A percentile compares a stretch with the other conserved stretches of the same genome.
phyloP scores from a whole-genome alignment of 2,888 invertebrate species.

The Drosophila mercatorum region DNA sequence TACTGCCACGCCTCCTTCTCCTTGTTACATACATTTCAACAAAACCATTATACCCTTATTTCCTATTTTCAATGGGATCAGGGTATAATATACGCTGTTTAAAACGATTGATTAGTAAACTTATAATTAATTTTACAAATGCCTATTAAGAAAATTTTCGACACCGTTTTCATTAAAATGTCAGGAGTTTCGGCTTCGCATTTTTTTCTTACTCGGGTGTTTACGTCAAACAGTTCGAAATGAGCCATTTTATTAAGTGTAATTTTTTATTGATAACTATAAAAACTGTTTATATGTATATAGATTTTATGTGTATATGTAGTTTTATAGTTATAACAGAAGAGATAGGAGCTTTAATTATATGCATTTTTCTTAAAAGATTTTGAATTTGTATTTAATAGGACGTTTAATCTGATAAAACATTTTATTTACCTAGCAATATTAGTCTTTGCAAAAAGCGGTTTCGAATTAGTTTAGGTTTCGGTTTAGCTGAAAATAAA shows the following conservation, averaged over 20 bases:
- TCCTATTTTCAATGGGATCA: no score
- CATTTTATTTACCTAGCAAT: background rate
- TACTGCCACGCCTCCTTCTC: no score
- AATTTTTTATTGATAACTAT: background rate
- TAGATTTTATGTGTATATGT: no score
- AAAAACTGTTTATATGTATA: background rate
- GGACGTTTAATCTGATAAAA: background rate
- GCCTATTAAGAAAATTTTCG: no score
- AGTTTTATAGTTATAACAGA: background rate
- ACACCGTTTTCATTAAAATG: no score
- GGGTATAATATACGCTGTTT: no score
- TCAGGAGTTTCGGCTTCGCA: no score
- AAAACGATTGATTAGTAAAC: no score
- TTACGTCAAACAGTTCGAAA: background rate
- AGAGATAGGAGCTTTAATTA: background rate
- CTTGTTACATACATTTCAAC: no score
- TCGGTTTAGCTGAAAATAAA: constrained; percentile 14
- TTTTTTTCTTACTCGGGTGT: background rate
- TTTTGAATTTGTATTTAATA: background rate
- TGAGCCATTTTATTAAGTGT: background rate
- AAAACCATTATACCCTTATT: no score
- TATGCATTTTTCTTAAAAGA: background rate
- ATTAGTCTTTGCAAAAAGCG: background rate
- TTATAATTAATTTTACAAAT: no score
- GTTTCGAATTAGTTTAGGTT: background rate